Evolutionary conservation across 2,113 vertebrate species (phyloP).

Genomic region (Sceloporus undulatus): DNA sequence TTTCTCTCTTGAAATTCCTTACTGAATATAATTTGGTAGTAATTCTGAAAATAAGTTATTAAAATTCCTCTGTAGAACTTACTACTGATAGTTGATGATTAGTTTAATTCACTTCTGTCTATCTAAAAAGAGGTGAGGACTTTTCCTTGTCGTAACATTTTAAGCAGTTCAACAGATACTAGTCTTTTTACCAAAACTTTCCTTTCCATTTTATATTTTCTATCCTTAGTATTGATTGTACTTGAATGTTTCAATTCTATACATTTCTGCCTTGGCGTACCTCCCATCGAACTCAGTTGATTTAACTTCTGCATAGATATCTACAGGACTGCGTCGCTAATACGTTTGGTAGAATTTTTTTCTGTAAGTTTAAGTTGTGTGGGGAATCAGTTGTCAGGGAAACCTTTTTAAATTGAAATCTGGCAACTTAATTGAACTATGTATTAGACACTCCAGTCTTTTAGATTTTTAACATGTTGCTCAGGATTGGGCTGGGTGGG

Average conservation of each 20-base stretch:
- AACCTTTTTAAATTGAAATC: background rate
- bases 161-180: background rate
- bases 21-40: background rate
- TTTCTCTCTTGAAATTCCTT: background rate
- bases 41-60: background rate
- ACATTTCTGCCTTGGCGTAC: background rate
- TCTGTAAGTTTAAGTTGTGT: background rate
- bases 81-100: background rate
- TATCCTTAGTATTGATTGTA: background rate
- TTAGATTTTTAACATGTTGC: accelerated
- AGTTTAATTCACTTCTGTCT: background rate
- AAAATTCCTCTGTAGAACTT: background rate
- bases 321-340: background rate
- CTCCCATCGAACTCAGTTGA: background rate
- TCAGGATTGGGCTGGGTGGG: background rate
- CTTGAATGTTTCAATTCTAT: background rate
- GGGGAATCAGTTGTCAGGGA: background rate
- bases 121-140: background rate
- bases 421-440: background rate
- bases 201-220: background rate
- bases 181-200: background rate
- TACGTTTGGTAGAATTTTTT: background rate
- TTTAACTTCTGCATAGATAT: background rate
- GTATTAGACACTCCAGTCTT: background rate
- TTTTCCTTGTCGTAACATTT: background rate